Evolutionary conservation across 2,888 invertebrate species (phyloP), one percentile per base, ranked within the genome.

Genomic region (Salpingus planirostris): DNA sequence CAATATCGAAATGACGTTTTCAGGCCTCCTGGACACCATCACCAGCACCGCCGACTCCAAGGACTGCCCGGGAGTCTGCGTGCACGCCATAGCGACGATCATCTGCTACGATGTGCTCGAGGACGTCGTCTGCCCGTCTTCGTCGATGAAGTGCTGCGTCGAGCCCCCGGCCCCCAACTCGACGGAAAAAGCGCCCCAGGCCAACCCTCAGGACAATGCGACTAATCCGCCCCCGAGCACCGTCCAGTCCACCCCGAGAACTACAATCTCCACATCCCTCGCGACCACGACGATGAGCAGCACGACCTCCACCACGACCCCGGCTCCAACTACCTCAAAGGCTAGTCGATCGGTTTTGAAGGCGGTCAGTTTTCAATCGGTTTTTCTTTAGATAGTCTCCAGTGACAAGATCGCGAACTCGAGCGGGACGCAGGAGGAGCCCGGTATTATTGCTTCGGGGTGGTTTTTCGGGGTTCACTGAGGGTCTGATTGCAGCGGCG

Each of bases 41-140:
- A 87, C 89, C 37, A 84, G 80, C 43, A 88, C 89, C 37, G 86
- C 80, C 37, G 83, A 86, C 61, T 75, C 80, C 36, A 84, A 85
- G 65, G 81, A 87, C 60, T 91, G 91, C 57, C 90, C 91, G 0
- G 91, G 91, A 1, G 79, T 84, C 34, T 91, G 91, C 63, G 84
- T 89, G 40, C 88, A 90, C 57, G 77, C 86, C 6, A 64, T 91
- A 36, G 87, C 91, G 2, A 82, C 90, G 1, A 66, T 90, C 38
- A 83, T 90, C 52, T 91, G 91, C 60, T 80, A 82, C 60, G 81
- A 88, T 48, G 88, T 91, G 11, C 68, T 85, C 29, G 86, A 88
- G 36, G 79, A 88, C 54, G 79, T 86, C 11, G 76, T 78, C 37
- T 89, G 89, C 52, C 86, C 88, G 13, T 78, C 80, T 33, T 65